Evolutionary conservation across 1,140 invertebrate species (phyloP).

Genomic region (Anoplophora glabripennis): DNA sequence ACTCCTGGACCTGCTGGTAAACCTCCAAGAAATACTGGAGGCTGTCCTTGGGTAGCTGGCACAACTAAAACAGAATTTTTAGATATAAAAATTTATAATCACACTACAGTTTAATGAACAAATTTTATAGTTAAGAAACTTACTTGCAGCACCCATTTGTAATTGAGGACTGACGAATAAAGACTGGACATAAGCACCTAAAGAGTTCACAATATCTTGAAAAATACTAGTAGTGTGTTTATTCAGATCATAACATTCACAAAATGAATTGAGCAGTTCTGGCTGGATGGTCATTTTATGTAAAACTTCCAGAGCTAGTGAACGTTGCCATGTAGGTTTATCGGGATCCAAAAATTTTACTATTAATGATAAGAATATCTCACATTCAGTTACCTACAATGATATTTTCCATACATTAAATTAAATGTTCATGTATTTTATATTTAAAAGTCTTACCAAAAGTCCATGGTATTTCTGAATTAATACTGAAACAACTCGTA

Average conservation of each 20-base stretch:
- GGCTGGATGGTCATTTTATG: constrained; percentile 92
- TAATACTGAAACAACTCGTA: constrained; percentile 89
- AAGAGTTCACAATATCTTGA: constrained; percentile 92
- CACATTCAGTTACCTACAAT: constrained; percentile 90
- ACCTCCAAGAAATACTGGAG: constrained; percentile 62
- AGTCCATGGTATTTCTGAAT: constrained; percentile 92
- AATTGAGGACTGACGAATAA: constrained; percentile 73
- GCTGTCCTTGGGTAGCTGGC: constrained; percentile 57
- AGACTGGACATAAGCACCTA: constrained; percentile 94
- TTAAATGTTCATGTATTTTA: constrained; percentile 5
- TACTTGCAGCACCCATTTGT: constrained; percentile 52
- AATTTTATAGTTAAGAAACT: constrained; percentile 21
- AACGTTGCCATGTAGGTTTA: constrained; percentile 93
- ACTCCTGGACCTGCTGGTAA: constrained; percentile 73
- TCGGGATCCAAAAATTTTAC: constrained; percentile 97
- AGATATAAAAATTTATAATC: too few species aligned
- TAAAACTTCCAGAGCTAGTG: constrained; percentile 90
- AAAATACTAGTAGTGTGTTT: constrained; percentile 91
- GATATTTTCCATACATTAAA: constrained; percentile 23
- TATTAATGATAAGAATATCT: constrained; percentile 95
- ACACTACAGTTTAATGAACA: not conserved
- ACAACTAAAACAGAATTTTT: constrained; percentile 12
- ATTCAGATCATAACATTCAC: constrained; percentile 91
- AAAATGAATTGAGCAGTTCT: constrained; percentile 84
- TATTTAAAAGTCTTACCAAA: constrained; percentile 62